Conservation (phyloP, 2,888 invertebrate genomes). For the Galerucella pusilla region DNA sequence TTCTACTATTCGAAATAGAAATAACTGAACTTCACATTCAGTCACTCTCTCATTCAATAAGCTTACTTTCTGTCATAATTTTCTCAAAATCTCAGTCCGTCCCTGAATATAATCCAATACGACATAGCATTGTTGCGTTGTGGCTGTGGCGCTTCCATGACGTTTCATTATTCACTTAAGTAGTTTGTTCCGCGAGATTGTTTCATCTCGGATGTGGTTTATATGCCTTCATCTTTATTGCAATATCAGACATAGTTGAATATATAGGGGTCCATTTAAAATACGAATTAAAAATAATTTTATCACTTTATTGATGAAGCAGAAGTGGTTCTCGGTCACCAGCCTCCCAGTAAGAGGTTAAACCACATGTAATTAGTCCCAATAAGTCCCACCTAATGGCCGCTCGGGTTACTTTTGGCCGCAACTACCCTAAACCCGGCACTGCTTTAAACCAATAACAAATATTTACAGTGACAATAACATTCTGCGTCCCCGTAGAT, state of each 20-base stretch:
- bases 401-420: too few relatives aligned
- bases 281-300: conserved; percentile 8
- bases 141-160: conserved; percentile 46
- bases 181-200: conserved; percentile 40
- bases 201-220: conserved; percentile 38
- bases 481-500: background rate
- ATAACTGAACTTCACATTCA: too few relatives aligned
- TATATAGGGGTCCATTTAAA: conserved; percentile 16
- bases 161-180: conserved; percentile 51
- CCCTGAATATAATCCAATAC: conserved; percentile 18
- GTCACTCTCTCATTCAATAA: too few relatives aligned
- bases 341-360: too few relatives aligned
- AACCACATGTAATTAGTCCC: too few relatives aligned
- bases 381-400: too few relatives aligned
- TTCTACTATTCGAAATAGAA: too few relatives aligned
- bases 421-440: too few relatives aligned
- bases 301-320: too few relatives aligned
- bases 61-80: background rate
- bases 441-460: too few relatives aligned
- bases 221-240: conserved; percentile 30
- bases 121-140: conserved; percentile 27
- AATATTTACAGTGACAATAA: background rate
- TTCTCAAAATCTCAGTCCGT: background rate
- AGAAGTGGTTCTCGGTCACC: too few relatives aligned
- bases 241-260: conserved; percentile 8